Base-by-base conservation (phyloP, 1,140 invertebrate species). In the Drosophila arizonae region DNA sequence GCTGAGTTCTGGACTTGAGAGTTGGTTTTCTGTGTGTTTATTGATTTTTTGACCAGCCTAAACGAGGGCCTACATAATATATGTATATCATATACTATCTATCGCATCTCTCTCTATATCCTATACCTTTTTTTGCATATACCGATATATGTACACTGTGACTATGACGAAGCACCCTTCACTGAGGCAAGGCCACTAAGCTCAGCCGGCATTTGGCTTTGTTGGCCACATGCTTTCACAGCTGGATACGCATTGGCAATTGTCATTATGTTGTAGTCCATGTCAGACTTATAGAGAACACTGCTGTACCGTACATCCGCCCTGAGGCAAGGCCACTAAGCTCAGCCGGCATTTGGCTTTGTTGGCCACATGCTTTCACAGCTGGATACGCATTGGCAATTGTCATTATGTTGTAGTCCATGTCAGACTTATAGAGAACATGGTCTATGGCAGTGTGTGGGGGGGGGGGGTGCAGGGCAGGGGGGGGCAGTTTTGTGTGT, bases 181-280 rank as follows among this genome's bases (percentile, higher is more conserved):
- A 11, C 43, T 6, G n/a, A 48, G 24, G 46, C 4, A 24, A 24
- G 9, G 46, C 50, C 50, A 28, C 67, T 70, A 50, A 70, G 52
- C 58, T 54, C 28, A 28, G 54, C 10, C 51, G 50, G 24, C 13
- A n/a, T 33, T 67, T 72, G 48, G 69, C 69, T 72, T 72, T 72
- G 55, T 30, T 39, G 48, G 69, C 69, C 69, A 67, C 63, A 67
- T 52, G 1, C 46, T 67, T 39, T 39, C 55, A 30, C 70, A 72
- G 64, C 70, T 50, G 70, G 64, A 41, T 48, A 26, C 56, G 62
- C 33, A 21, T 17, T 33, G 46, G 39, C 64, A 54, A 68, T 68
- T 72, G 70, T 68, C 48, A 72, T 72, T 72, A 72, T 26, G 48
- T 15, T 15, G 50, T n/a, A 36, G 33, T 64, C 43, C 57, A 33